phyloP scores from a whole-genome alignment of 2,113 vertebrate genomes.

The Sander lucioperca region DNA sequence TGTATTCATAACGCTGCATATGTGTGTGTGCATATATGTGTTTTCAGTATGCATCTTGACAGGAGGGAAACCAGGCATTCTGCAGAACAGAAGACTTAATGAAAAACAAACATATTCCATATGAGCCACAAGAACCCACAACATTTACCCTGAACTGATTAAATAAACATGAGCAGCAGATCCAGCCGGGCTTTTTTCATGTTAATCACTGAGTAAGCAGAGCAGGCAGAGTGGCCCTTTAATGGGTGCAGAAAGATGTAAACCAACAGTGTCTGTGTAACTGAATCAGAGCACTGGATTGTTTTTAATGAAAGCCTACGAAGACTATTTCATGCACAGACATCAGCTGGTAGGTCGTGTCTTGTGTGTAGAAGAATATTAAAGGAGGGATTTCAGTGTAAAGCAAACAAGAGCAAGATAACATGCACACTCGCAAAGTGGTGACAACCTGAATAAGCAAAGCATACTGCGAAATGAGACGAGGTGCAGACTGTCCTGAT shows the following conservation, averaged over 20 bases:
- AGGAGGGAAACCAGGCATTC: slow-evolving; percentile 38
- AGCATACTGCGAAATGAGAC: slow-evolving; percentile 24
- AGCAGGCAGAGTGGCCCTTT: slow-evolving; percentile 48
- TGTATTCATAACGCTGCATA: not conserved
- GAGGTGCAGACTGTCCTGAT: slow-evolving; percentile 27
- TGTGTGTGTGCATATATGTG: slow-evolving; percentile 6
- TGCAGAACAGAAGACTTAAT: slow-evolving; percentile 53
- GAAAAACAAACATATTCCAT: slow-evolving; percentile 69
- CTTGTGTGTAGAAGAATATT: slow-evolving; percentile 13
- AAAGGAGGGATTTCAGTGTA: slow-evolving; percentile 19
- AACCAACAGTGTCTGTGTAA: slow-evolving; percentile 21
- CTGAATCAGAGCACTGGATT: not conserved
- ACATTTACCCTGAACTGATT: slow-evolving; percentile 68
- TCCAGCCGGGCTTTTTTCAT: slow-evolving; percentile 56
- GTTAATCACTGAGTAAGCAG: slow-evolving; percentile 67
- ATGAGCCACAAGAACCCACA: slow-evolving; percentile 62
- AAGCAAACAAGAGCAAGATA: slow-evolving; percentile 20
- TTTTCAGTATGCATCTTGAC: slow-evolving; percentile 15
- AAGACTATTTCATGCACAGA: slow-evolving; percentile 9
- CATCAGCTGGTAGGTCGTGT: slow-evolving; percentile 19
- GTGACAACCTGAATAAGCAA: slow-evolving; percentile 44
- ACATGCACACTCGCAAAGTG: slow-evolving; percentile 12
- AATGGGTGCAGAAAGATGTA: slow-evolving; percentile 22
- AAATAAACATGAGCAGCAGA: slow-evolving; percentile 78
- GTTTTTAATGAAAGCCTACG: not conserved